Evolutionary conservation across 1,140 invertebrate genomes (phyloP).

Genomic region (Carcinoscorpius rotundicauda): DNA sequence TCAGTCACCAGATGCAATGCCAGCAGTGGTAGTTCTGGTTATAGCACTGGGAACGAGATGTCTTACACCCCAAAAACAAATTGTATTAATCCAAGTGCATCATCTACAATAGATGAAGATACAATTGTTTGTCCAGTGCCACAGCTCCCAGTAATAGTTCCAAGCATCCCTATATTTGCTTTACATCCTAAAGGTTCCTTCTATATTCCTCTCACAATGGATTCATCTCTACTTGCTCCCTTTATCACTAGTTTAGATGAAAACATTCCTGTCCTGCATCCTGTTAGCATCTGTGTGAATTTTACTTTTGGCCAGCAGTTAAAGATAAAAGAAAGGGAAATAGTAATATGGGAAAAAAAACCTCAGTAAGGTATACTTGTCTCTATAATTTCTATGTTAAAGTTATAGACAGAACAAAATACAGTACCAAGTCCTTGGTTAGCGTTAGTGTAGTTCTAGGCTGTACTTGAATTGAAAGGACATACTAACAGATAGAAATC

Average conservation of each 20-base stretch:
- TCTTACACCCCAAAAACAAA: constrained; percentile 15
- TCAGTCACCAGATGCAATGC: constrained; percentile 11
- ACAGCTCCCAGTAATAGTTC: not conserved
- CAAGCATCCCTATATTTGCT: constrained; percentile 58
- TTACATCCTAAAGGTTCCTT: constrained; percentile 73
- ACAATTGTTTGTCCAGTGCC: too few species aligned
- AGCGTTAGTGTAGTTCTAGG: too few species aligned
- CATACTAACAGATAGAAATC: too few species aligned
- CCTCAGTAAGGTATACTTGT: too few species aligned
- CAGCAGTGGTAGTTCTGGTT: constrained; percentile 15
- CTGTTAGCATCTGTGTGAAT: constrained; percentile 80
- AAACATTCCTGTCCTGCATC: constrained; percentile 57
- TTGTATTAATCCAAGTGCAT: not conserved
- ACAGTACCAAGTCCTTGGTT: too few species aligned
- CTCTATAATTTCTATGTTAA: too few species aligned
- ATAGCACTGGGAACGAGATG: constrained; percentile 21
- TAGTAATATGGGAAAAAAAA: too few species aligned
- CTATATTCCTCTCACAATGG: constrained; percentile 80
- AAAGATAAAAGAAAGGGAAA: too few species aligned
- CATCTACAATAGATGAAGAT: too few species aligned
- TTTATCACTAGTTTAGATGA: constrained; percentile 42
- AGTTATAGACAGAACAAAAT: too few species aligned
- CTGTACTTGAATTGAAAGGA: too few species aligned
- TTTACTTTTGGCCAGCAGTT: constrained; percentile 34
- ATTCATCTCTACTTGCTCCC: constrained; percentile 57